Base-by-base conservation (phyloP, 2,797 vertebrate genomes). In the Macroramphosus scolopax region DNA sequence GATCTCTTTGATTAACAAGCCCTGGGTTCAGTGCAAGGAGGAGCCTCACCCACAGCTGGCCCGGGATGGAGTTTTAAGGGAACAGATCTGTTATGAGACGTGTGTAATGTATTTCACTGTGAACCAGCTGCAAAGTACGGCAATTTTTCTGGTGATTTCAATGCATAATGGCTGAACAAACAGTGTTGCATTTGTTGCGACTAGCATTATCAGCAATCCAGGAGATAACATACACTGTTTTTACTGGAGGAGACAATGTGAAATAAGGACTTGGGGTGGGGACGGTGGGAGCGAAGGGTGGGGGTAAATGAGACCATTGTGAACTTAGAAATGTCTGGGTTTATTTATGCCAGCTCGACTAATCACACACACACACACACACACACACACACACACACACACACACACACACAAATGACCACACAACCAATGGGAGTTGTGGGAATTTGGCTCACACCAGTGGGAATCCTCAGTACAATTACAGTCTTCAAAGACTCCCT, bases 191-290 rank as follows among this genome's bases (percentile, higher is more conserved):
- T 75, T 86, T 74, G 56, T n/a, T 5, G 54, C 58, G 12, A 59
- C 39, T 55, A 45, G 44, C 60, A 79, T 76, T 85, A 88, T 88
- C 82, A 80, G 75, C 63, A 75, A 61, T 75, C 47, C 53, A 57
- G 65, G 68, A 81, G 78, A 87, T 77, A 74, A 77, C 44, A 14
- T 28, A 33, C 63, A 39, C 58, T 88, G 82, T 88, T 90, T 89
- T 87, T 84, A 71, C 83, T 87, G 84, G 86, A 86, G 71, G 70
- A 87, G 69, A n/a, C n/a, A n/a, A n/a, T n/a, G 76, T 63, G 82
- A 86, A 87, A 68, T 53, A 41, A 65, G 68, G 54, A 59, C 40
- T 61, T 32, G 11, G 66, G 50, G 31, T 50, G 45, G 47, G 47
- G 40, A 52, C 51, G 38, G 53, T 37, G 51, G 46, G 57, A 40